A percentile compares a stretch with the other conserved stretches of the same genome.
phyloP scores from a whole-genome alignment of 2,113 vertebrate species.

The Nesoenas mayeri region DNA sequence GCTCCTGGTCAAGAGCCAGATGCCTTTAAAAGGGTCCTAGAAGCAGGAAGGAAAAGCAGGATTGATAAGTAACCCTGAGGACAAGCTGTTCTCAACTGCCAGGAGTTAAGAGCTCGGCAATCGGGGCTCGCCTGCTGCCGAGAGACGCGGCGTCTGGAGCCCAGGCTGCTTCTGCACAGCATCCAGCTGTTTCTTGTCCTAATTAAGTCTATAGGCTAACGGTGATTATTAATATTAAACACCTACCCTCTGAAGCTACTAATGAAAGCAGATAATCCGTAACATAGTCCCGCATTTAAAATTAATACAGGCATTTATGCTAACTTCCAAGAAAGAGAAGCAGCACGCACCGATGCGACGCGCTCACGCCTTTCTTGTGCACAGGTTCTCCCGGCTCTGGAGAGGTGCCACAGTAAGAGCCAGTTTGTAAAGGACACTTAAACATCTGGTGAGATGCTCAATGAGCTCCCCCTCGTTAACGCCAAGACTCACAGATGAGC shows the following conservation, averaged over 20 bases:
- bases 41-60: neutral
- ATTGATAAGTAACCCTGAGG: neutral
- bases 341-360: rapidly evolving
- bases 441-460: neutral
- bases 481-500: neutral
- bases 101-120: neutral
- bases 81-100: neutral
- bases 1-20: neutral
- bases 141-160: neutral
- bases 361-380: neutral
- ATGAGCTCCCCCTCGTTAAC: neutral
- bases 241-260: neutral
- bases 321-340: neutral
- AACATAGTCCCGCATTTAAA: neutral
- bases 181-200: neutral
- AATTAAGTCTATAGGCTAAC: neutral
- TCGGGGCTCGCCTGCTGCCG: neutral
- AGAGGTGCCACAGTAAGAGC: neutral
- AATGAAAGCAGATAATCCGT: neutral
- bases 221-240: slow-evolving; percentile 33
- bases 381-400: neutral
- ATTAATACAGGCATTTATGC: neutral
- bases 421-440: neutral
- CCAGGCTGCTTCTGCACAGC: neutral
- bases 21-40: neutral